Evolutionary conservation across 2,797 vertebrate genomes (phyloP).

Genomic region (Clarias pachynema): DNA sequence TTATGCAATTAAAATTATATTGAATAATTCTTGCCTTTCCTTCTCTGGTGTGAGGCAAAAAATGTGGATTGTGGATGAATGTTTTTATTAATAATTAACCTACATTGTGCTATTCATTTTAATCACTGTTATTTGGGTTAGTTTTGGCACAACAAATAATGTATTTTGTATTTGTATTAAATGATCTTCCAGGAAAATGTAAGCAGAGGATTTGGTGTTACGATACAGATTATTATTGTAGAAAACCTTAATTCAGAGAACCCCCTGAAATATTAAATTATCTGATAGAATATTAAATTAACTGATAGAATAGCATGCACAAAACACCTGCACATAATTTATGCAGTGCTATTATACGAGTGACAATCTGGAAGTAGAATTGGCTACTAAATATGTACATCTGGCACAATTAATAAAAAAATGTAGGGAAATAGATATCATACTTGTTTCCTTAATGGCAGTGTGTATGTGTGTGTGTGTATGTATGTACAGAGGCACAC

Average conservation of each 20-base stretch:
- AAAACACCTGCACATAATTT: background rate
- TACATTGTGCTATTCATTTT: background rate
- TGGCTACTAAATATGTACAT: background rate
- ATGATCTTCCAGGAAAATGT: background rate
- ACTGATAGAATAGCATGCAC: background rate
- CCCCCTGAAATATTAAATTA: background rate
- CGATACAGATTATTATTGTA: background rate
- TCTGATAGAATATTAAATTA: background rate
- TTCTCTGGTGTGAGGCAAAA: background rate
- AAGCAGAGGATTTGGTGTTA: background rate
- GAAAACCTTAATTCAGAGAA: background rate
- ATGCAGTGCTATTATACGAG: background rate
- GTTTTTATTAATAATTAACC: background rate
- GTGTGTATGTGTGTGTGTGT: slow-evolving; percentile 10
- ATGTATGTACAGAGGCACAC: slow-evolving; percentile 55
- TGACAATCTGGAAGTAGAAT: background rate
- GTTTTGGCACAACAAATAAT: background rate
- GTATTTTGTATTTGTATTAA: background rate
- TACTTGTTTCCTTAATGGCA: background rate
- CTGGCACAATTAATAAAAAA: background rate
- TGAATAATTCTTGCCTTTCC: background rate
- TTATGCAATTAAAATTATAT: background rate
- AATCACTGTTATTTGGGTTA: background rate
- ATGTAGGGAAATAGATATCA: background rate
- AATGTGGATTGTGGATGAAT: background rate